Evolutionary conservation across 2,113 vertebrate species (phyloP), one percentile per base, ranked within the genome.

Genomic region (Barbus barbus): DNA sequence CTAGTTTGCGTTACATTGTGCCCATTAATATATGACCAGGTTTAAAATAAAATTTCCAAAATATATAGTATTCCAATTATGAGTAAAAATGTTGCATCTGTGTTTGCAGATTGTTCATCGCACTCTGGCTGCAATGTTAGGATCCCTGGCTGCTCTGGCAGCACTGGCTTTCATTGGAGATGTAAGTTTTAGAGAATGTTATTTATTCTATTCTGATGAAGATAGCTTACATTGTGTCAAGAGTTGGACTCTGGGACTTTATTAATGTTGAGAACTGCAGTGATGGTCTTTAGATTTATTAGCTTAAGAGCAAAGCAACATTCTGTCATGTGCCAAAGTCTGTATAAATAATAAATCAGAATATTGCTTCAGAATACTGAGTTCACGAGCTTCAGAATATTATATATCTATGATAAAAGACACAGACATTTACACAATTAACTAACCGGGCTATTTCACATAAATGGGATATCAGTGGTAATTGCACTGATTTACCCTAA

Each of bases 61-160:
- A n/a, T 1, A 56, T n/a, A n/a, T 56, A 9, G 20, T n/a, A 56
- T 8, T 56, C 53, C 22, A 56, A 18, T 51, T 18, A 18, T 51
- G 48, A n/a, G n/a, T n/a, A n/a, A n/a, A n/a, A n/a, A n/a, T n/a
- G n/a, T n/a, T n/a, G n/a, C n/a, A n/a, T n/a, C n/a, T n/a, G n/a
- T n/a, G n/a, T n/a, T n/a, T 94, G 51, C 93, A 99, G 98, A 95
- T 98, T 6, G 97, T 99, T 18, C 98, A 99, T 85, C 94, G 98
- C 81, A 97, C 98, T 0, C 92, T 99, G 86, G 97, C 98, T 0
- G 97, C 97, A 18, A 98, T 99, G 96, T 75, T 99, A 90, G 98
- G 98, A 3, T 96, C 98, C 2, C 90, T 99, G 78, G 96, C 96
- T 0, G 97, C 98, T 0, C 86, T 99, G 76, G 95, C 97, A 0